A percentile compares a stretch with the other conserved stretches of the same genome.
Evolutionary conservation across 1,140 invertebrate species (phyloP).

Genomic region (Carcinoscorpius rotundicauda): DNA sequence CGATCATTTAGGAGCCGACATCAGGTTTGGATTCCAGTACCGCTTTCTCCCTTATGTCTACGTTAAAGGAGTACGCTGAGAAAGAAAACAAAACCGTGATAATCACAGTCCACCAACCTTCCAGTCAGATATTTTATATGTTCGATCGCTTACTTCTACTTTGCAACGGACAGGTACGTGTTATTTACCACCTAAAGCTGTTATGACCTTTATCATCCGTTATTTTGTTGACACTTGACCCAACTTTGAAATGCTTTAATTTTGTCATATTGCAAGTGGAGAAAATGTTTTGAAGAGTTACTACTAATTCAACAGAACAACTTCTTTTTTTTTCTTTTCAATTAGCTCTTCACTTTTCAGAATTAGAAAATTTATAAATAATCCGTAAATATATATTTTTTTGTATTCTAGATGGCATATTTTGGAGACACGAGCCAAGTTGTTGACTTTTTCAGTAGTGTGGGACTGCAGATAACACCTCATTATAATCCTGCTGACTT

Average conservation of each 20-base stretch:
- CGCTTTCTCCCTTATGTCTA: conserved; percentile 57
- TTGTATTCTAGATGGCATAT: conserved; percentile 51
- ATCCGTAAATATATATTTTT: too few relatives aligned
- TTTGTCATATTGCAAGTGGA: too few relatives aligned
- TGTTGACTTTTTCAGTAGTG: conserved; percentile 57
- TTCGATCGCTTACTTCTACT: conserved; percentile 65
- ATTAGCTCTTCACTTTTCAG: too few relatives aligned
- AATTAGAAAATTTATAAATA: too few relatives aligned
- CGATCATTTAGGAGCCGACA: conserved; percentile 56
- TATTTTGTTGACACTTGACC: too few relatives aligned
- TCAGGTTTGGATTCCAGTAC: conserved; percentile 73
- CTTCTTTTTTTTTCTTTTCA: too few relatives aligned
- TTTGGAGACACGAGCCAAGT: conserved; percentile 61
- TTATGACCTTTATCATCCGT: background rate
- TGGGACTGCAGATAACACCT: conserved; percentile 57
- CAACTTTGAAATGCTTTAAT: too few relatives aligned
- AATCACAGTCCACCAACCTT: conserved; percentile 72
- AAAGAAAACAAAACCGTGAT: conserved; percentile 68
- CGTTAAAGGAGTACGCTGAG: conserved; percentile 58
- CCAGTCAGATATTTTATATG: conserved; percentile 76
- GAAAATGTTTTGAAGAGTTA: too few relatives aligned
- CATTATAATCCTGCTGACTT: conserved; percentile 81
- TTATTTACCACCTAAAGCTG: background rate
- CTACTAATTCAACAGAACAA: too few relatives aligned
- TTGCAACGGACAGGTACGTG: conserved; percentile 49